These are phyloP conservation scores for Anarhynchus alexandrinus DNA, from an alignment of 2,113 vertebrate species.

Conservation along the genomic window DNA sequence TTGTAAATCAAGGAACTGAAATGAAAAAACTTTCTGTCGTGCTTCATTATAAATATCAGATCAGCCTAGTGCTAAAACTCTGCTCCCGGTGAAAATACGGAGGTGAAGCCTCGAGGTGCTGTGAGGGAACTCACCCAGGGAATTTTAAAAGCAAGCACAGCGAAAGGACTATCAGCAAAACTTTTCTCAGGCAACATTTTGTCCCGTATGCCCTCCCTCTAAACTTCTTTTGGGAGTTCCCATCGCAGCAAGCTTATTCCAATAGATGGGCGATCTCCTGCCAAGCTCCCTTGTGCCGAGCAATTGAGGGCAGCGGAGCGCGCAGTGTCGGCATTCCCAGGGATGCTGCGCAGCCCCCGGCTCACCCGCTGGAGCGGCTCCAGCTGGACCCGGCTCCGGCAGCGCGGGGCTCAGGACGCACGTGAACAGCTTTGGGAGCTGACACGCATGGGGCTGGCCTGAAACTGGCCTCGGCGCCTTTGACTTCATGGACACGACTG, in stretches of 20 bases:
- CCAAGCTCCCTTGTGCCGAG: neutral
- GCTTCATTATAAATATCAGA: neutral
- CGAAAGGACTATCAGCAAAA: neutral
- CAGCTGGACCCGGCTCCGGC: neutral
- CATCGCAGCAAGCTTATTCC: neutral
- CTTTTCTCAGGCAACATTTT: neutral
- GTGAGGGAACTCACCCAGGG: neutral
- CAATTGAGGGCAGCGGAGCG: neutral
- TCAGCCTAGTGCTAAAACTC: neutral
- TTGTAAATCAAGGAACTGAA: neutral
- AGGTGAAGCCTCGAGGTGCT: neutral
- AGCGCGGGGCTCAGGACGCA: neutral
- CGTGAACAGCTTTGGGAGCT: neutral
- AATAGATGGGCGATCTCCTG: neutral
- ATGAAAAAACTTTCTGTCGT: neutral
- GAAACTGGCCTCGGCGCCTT: neutral
- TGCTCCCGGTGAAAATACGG: neutral
- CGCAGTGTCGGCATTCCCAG: rapidly evolving
- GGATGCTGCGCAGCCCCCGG: neutral
- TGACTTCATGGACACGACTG: rapidly evolving
- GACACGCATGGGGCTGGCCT: neutral
- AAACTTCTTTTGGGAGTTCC: neutral
- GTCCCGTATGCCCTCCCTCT: neutral
- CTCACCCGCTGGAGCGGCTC: neutral
- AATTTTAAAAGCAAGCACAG: neutral